Percentiles rank a stretch among this genome's conserved stretches.
These are phyloP conservation scores for Halcyon malimbica DNA, from an alignment of 2,113 vertebrate genomes.

Conservation along the genomic window DNA sequence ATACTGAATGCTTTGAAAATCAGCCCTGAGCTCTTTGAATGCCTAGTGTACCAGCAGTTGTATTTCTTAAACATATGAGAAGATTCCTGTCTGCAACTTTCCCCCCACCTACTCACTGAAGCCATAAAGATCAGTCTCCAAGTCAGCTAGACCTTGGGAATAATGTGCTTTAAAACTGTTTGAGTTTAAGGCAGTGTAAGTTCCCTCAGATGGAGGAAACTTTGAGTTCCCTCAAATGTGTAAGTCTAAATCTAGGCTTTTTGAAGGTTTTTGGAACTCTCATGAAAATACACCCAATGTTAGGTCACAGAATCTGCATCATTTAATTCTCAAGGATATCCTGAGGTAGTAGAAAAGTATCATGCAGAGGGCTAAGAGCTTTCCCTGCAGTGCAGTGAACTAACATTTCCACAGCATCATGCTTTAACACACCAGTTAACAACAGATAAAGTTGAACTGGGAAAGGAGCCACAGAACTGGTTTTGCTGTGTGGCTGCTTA, in stretches of 20 bases:
- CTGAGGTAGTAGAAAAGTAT: neutral
- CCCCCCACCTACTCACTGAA: neutral
- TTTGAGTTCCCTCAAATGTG: neutral
- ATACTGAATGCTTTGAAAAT: neutral
- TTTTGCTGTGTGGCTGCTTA: neutral
- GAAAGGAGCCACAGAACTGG: neutral
- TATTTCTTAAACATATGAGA: neutral
- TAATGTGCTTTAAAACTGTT: neutral
- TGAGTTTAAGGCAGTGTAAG: neutral
- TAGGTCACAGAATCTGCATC: neutral
- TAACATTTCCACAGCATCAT: accelerated
- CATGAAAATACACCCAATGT: accelerated
- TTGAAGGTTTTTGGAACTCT: neutral
- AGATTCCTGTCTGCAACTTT: neutral
- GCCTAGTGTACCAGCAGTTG: neutral
- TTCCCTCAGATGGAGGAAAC: neutral
- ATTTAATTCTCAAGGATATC: neutral
- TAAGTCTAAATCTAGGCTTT: neutral
- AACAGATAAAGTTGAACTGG: neutral
- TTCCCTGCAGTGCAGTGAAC: neutral
- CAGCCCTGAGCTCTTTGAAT: neutral
- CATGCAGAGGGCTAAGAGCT: neutral
- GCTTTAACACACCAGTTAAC: neutral
- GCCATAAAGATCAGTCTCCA: neutral
- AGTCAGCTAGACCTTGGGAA: neutral